phyloP scores from a whole-genome alignment of 2,797 vertebrate genomes.

The Cirrhinus molitorella region DNA sequence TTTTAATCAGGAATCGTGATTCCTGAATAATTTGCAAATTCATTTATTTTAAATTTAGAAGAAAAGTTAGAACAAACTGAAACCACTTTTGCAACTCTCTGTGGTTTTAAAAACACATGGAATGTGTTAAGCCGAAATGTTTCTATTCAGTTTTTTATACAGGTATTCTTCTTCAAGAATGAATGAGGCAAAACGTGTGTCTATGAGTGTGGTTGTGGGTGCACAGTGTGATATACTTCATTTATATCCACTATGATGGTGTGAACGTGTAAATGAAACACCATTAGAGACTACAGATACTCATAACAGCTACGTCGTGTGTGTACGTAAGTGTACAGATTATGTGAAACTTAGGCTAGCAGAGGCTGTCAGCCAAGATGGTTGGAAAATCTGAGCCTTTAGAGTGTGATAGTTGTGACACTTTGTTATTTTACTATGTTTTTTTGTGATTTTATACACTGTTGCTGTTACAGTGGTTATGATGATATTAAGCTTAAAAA shows the following conservation, averaged over 20 bases:
- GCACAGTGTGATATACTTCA: slow-evolving; percentile 14
- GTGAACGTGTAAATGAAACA: slow-evolving; percentile 20
- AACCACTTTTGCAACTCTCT: not conserved
- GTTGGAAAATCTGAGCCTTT: not conserved
- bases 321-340: not conserved
- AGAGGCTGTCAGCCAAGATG: not conserved
- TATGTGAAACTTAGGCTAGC: not conserved
- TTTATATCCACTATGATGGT: slow-evolving; percentile 24
- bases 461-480: not conserved
- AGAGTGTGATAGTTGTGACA: not conserved
- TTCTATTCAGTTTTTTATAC: not conserved
- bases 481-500: not conserved
- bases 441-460: not conserved
- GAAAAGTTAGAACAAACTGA: not conserved
- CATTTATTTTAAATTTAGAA: not conserved
- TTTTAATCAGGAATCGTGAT: not conserved
- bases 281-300: not conserved
- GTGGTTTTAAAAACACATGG: not conserved
- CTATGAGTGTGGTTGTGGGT: not conserved
- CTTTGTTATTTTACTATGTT: not conserved
- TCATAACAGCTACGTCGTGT: not conserved
- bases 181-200: not conserved
- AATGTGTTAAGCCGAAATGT: not conserved
- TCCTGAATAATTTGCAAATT: not conserved
- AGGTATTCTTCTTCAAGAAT: not conserved